Evolutionary conservation across 2,888 invertebrate species (phyloP), one percentile per base, ranked within the genome.

Genomic region (Plagodis dolabraria): DNA sequence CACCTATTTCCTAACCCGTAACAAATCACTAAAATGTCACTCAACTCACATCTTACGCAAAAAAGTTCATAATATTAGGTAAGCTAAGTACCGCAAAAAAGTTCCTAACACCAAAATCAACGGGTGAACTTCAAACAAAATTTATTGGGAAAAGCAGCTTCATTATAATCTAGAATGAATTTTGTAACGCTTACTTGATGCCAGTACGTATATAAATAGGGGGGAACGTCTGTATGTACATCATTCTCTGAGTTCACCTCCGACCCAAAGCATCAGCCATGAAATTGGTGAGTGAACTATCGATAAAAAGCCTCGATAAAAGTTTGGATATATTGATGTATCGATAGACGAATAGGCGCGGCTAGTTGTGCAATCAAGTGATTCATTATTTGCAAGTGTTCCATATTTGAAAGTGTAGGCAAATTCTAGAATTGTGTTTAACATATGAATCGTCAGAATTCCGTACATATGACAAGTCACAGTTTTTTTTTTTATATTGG

Each of bases 181-280:
- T 89, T 89, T 86, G 89, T 83, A 89, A 90, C 75, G 64, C 67
- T 58, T 60, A 64, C 71, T 71, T 65, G 68, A 69, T 60, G 60
- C 63, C 47, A 61, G 68, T 71, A 74, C 65, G 77, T 80, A 82
- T 80, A 82, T 89, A 91, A 86, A 91, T 84, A 88, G 77, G 66
- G 65, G 71, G 74, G 77, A 72, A 74, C 69, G 65, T 57, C 65
- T 63, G 68, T 69, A 55, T 59, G 71, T 73, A 67, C 72, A 81
- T 84, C 91, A 92, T 67, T 69, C 82, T 89, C 83, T 82, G 78
- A 75, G 70, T 76, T 87, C 79, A 86, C 83, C 89, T 89, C 78
- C 89, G 86, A 85, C 86, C 85, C 67, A 72, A 68, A 68, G 72
- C 72, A 77, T 60, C 67, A 64, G 77, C 74, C 75, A 91, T 91